These are phyloP conservation scores for Sapajus apella DNA, from an alignment of 2,113 vertebrate genomes.

Conservation along the genomic window DNA sequence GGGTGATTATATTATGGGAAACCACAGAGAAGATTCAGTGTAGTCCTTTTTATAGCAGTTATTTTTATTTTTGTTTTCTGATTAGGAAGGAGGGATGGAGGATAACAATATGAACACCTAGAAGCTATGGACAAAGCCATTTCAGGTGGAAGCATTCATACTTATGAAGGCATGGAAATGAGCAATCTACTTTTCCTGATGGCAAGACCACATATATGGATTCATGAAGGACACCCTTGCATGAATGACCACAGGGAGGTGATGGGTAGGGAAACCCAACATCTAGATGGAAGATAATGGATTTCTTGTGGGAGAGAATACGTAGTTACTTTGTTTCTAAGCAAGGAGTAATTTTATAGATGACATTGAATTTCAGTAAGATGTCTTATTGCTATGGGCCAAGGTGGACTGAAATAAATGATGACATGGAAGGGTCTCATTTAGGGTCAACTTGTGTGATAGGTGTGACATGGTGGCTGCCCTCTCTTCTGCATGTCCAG, in stretches of 20 bases:
- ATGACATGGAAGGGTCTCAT: background rate
- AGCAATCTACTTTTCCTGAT: background rate
- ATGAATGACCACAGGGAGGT: background rate
- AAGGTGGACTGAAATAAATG: background rate
- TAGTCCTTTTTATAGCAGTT: background rate
- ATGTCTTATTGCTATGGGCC: background rate
- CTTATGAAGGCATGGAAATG: background rate
- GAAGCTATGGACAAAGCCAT: background rate
- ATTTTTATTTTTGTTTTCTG: background rate
- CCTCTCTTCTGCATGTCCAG: background rate
- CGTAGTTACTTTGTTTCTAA: background rate
- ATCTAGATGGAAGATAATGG: background rate
- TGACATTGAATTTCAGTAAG: background rate
- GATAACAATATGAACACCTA: background rate
- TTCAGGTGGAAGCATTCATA: background rate
- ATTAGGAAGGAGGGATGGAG: background rate
- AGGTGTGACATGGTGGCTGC: background rate
- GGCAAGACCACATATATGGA: background rate
- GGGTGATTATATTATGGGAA: background rate
- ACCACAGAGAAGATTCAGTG: background rate
- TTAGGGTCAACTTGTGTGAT: background rate
- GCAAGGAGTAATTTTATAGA: background rate
- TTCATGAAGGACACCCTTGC: background rate
- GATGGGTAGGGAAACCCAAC: too few species aligned
- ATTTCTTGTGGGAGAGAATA: background rate